A percentile compares a stretch with the other conserved stretches of the same genome.
These are phyloP conservation scores for Muraenolepis orangiensis DNA, from an alignment of 2,797 vertebrate genomes.

Conservation along the genomic window DNA sequence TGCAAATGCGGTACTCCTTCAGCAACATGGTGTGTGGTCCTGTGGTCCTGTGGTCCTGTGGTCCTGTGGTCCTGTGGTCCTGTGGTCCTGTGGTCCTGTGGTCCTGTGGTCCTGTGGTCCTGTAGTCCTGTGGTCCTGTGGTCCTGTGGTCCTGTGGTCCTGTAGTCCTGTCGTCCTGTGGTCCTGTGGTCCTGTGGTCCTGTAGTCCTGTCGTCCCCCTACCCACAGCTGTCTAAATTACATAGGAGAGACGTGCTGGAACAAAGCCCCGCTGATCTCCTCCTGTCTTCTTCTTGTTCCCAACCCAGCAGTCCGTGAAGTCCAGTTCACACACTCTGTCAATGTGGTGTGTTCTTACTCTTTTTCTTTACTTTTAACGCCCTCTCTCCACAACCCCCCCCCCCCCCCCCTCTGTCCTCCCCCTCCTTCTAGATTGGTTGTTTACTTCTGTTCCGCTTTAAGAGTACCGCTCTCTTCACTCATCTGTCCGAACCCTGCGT, in stretches of 20 bases:
- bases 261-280: conserved; percentile 12
- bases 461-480: not conserved
- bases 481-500: too few relatives aligned
- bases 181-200: conserved; percentile 31
- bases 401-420: conserved; percentile 15
- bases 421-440: conserved; percentile 17
- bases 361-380: conserved; percentile 37
- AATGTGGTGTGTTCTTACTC: conserved; percentile 34
- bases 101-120: conserved; percentile 31
- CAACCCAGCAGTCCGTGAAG: conserved; percentile 53
- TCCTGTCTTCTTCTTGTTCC: conserved; percentile 39
- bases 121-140: conserved; percentile 38
- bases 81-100: conserved; percentile 29
- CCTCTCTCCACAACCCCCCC: not conserved
- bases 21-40: conserved; percentile 77
- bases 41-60: conserved; percentile 38
- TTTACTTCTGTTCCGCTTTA: conserved; percentile 6
- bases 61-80: conserved; percentile 33
- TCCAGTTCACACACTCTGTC: conserved; percentile 51
- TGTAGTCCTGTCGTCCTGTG: too few relatives aligned
- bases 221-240: conserved; percentile 32
- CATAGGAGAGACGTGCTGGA: conserved; percentile 42
- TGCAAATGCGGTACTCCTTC: conserved; percentile 93
- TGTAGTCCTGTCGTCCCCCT: conserved; percentile 39
- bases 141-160: conserved; percentile 33